Evolutionary conservation across 2,113 vertebrate genomes (phyloP).

Genomic region (Corydoras maculifer): DNA sequence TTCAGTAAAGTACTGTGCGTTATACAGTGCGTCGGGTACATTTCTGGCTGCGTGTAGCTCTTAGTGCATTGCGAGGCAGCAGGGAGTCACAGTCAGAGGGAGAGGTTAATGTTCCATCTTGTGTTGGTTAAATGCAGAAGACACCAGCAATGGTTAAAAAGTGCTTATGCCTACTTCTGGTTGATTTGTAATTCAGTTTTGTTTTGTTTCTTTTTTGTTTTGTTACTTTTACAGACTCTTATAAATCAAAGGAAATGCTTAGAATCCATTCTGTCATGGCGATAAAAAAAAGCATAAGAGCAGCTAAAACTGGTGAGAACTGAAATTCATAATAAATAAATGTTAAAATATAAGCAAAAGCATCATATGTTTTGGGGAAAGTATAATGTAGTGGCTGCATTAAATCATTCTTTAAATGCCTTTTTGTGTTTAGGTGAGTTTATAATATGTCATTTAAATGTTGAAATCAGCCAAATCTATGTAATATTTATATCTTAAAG

Average conservation of each 20-base stretch:
- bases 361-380: too few relatives aligned
- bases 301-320: not conserved
- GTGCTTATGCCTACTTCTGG: not conserved
- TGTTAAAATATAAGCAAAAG: too few relatives aligned
- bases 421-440: not conserved
- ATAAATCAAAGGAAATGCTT: conserved; percentile 8
- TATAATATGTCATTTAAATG: not conserved
- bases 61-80: conserved; percentile 13
- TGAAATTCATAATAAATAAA: conserved; percentile 4
- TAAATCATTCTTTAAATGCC: too few relatives aligned
- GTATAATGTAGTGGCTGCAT: too few relatives aligned
- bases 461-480: not conserved
- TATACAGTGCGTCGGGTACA: not conserved
- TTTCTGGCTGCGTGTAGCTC: conserved; percentile 9
- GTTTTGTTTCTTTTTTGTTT: not conserved
- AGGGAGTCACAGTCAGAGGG: conserved; percentile 9
- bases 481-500: too few relatives aligned
- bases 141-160: conserved; percentile 5
- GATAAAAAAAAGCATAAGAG: not conserved
- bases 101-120: conserved; percentile 25
- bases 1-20: conserved; percentile 28
- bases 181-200: conserved; percentile 14
- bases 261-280: conserved; percentile 3
- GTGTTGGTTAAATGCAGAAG: conserved; percentile 5
- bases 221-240: not conserved